phyloP scores from a whole-genome alignment of 1,140 invertebrate species.

The Stenopsyche tienmushanensis region DNA sequence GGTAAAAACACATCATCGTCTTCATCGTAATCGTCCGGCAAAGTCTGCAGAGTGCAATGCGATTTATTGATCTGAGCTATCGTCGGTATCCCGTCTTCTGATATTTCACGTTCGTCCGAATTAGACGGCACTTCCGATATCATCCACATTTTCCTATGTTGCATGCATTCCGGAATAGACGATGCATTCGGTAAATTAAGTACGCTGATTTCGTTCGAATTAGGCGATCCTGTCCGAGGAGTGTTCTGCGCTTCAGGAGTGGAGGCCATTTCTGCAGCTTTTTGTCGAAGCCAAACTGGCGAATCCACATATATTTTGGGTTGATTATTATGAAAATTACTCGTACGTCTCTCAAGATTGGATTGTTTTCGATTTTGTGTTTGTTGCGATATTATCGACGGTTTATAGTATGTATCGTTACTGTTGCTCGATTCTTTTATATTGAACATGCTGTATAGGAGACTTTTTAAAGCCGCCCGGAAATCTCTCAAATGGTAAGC shows the following conservation, averaged over 20 bases:
- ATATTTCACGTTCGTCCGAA: constrained; percentile 27
- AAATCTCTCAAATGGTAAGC: constrained; percentile 89
- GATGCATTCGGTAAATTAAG: not conserved
- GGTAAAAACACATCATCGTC: constrained; percentile 38
- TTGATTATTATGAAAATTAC: constrained; percentile 26
- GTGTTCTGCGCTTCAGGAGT: constrained; percentile 43
- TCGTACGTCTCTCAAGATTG: constrained; percentile 29
- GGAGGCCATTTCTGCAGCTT: constrained; percentile 47
- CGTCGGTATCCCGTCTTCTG: not conserved
- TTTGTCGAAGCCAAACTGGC: constrained; percentile 53
- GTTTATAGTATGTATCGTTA: constrained; percentile 47
- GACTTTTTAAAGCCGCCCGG: constrained; percentile 68
- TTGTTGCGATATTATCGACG: constrained; percentile 44
- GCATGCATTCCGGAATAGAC: not conserved
- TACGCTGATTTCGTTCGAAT: not conserved
- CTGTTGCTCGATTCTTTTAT: constrained; percentile 47
- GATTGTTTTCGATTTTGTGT: constrained; percentile 27
- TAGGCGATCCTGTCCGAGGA: constrained; percentile 27
- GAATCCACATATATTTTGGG: constrained; percentile 54
- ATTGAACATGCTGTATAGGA: constrained; percentile 61
- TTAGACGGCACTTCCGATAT: constrained; percentile 37
- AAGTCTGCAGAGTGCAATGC: not conserved
- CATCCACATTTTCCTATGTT: constrained; percentile 34
- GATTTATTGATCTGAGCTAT: not conserved
- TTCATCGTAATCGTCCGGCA: constrained; percentile 24